phyloP scores from a whole-genome alignment of 2,797 vertebrate genomes.

The Pyrocephalus nanus region DNA sequence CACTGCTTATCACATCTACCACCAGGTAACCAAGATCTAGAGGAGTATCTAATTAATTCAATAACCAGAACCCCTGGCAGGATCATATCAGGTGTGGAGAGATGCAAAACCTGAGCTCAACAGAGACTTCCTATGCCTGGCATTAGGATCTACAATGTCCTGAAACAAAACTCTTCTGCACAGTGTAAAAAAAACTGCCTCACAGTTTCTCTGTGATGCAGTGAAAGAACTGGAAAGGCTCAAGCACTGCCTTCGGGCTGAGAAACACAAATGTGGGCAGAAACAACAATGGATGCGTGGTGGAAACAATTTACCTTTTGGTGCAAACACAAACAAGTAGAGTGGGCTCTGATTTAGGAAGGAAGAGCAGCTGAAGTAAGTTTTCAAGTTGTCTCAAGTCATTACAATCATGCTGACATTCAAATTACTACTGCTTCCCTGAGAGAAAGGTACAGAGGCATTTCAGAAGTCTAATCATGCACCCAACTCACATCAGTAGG shows the following conservation, averaged over 20 bases:
- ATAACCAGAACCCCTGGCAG: background rate
- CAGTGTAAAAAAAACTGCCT: rapidly evolving
- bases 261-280: background rate
- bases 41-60: background rate
- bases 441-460: background rate
- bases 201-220: background rate
- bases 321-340: background rate
- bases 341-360: background rate
- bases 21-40: background rate
- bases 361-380: background rate
- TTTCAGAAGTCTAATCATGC: background rate
- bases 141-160: background rate
- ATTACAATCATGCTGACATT: background rate
- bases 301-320: background rate
- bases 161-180: too few relatives aligned
- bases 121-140: background rate
- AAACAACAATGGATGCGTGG: background rate
- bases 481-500: background rate
- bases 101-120: background rate
- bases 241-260: background rate
- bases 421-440: background rate
- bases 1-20: background rate
- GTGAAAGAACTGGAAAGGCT: background rate
- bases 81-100: background rate
- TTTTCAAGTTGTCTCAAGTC: background rate